Evolutionary conservation across 1,140 invertebrate genomes (phyloP), one percentile per base, ranked within the genome.

Genomic region (Formica selysi): DNA sequence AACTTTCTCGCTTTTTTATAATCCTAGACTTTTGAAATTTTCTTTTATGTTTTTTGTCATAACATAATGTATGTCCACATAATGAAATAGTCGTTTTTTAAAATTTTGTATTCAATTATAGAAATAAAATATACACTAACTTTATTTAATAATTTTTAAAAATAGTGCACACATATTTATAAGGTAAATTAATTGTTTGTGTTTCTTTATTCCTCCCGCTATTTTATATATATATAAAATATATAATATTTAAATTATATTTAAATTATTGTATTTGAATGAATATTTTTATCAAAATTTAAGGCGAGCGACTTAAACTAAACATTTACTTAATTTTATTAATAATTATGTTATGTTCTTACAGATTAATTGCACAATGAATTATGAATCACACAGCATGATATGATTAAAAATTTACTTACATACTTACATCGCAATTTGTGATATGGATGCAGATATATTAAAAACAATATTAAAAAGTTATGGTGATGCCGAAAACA

Each of bases 391-490:
- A 64, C 57, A 41, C 19, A 57, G 3, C 3, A 32, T 32, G 3
- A 0, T 26, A 48, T n/a, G 36, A 68, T 13, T 57, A 26, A 32
- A 13, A 16, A 10, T 7, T 71, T 19, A 29, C 71, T 57, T 10
- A 57, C 13, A 44, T 32, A 29, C 29, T 29, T 71, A 32, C 1
- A 11, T 70, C 38, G 3, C 13, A 10, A 68, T 6, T 11, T 68
- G 11, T 73, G 1, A 41, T 44, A 91, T 91, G 91, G 91, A 91
- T 76, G 51, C 41, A 41, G 85, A 61, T 5, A 87, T 91, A 71
- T 62, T 91, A 59, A 86, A 57, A 59, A n/a, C 32, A 26, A 80
- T 91, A 88, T 54, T 91, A 62, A 48, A 8, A 11, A 91, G 88
- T 8, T 91, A 38, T 10, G 73, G 54, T 51, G 71, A 76, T 51